Evolutionary conservation across 2,797 vertebrate species (phyloP).

Genomic region (Pseudomugil tenellus): DNA sequence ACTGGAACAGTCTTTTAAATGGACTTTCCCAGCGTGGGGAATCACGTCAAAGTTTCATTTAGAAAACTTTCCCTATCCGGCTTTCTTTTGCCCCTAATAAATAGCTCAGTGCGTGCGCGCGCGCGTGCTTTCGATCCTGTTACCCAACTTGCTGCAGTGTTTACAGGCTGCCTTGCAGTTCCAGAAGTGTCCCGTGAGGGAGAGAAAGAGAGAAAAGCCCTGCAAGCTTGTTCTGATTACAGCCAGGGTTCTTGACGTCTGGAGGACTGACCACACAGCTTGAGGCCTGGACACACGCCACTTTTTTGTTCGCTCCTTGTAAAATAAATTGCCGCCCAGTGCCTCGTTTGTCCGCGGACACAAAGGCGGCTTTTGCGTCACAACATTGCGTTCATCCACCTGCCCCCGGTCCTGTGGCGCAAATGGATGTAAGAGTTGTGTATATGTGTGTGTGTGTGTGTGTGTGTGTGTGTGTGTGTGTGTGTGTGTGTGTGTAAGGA

Average conservation of each 20-base stretch:
- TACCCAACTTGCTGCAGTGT: slow-evolving; percentile 29
- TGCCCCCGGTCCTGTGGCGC: slow-evolving; percentile 56
- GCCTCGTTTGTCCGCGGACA: slow-evolving; percentile 63
- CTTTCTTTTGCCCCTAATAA: slow-evolving; percentile 23
- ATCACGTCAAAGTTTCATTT: slow-evolving; percentile 36
- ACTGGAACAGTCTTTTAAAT: slow-evolving; percentile 14
- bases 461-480: neutral
- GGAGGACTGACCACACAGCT: slow-evolving; percentile 35
- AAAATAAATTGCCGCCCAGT: slow-evolving; percentile 63
- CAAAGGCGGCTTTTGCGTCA: slow-evolving; percentile 32
- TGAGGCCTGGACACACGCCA: slow-evolving; percentile 67
- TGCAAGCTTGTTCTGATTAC: slow-evolving; percentile 17
- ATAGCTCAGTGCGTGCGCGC: slow-evolving; percentile 22
- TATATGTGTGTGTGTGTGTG: slow-evolving; percentile 13
- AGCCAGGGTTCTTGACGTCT: neutral
- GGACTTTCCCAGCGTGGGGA: slow-evolving; percentile 60
- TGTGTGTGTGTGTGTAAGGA: no score
- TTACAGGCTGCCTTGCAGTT: slow-evolving; percentile 20
- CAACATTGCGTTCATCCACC: slow-evolving; percentile 73
- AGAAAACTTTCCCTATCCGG: slow-evolving; percentile 37
- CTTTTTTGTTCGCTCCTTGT: slow-evolving; percentile 52
- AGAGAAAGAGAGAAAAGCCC: neutral
- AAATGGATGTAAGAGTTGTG: neutral
- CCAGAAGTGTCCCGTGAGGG: neutral
- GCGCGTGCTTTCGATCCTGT: slow-evolving; percentile 9